Base-by-base conservation (phyloP, 2,113 vertebrate species). In the Lamprotornis superbus region DNA sequence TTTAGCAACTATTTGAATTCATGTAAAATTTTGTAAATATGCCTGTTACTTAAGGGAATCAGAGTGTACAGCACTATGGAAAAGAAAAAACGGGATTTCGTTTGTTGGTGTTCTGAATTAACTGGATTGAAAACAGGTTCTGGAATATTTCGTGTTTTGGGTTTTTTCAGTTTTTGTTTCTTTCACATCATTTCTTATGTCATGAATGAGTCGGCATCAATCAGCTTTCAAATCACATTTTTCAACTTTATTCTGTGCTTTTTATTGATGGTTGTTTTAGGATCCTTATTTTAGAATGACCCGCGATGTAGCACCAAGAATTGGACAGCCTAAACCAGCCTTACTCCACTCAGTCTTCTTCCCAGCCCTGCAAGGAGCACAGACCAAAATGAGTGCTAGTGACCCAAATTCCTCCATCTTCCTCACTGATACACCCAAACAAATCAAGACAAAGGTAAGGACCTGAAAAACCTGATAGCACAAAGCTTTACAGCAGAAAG, bases 221-320 rank as follows among this genome's bases (percentile, higher is more conserved):
- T 35, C 46, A 53, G 31, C 30, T 88, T 86, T 93, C 61, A 83
- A 50, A 50, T 57, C 22, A 49, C 7, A 4, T 61, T 73, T 91
- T 89, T 60, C 73, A 68, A 4, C 39, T 80, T 79, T 46, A 37
- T 79, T 92, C 55, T 85, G 1, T 77, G 8, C 37, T 88, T 82
- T 30, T 79, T 90, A 13, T 40, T 87, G 70, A 7, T 83, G 23
- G 1, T 30, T 87, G 27, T 91, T 95, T 31, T 93, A 99, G 99
- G 99, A 99, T 46, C 99, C 99, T 5, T 99, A 99, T 96, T 99
- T 99, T 95, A 98, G 99, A 83, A 99, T 99, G 99, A 99, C 99
- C 1, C 98, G 99, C 1, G 99, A 99, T 28, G 99, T 99, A 3
- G 99, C 99, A 37, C 99, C 99, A 19, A 98, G 99, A 83, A 99